These are phyloP conservation scores for Heliconius himera DNA, from an alignment of 1,140 invertebrate species.

Conservation along the genomic window DNA sequence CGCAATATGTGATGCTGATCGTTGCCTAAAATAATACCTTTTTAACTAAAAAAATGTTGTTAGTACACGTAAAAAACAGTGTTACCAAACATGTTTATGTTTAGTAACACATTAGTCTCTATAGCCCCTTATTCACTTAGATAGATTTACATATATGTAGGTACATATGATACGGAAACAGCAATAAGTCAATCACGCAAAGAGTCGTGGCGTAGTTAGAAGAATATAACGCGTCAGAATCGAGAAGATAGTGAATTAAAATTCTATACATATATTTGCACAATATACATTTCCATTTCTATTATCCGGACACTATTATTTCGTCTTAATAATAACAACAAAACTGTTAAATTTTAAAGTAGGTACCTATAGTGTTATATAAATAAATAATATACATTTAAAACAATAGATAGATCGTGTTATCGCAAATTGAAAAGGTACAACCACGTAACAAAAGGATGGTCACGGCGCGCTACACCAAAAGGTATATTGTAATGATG, in stretches of 20 bases:
- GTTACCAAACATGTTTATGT: too few species aligned
- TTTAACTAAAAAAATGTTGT: too few species aligned
- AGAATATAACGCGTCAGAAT: background rate
- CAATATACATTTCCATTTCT: too few species aligned
- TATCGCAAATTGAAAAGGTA: slow-evolving; percentile 15
- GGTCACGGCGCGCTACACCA: slow-evolving; percentile 8
- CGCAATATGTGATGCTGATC: too few species aligned
- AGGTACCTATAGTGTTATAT: background rate
- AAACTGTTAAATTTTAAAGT: background rate
- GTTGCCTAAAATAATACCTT: too few species aligned
- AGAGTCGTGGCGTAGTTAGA: background rate
- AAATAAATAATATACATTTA: slow-evolving; percentile 6
- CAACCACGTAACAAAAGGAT: slow-evolving; percentile 17
- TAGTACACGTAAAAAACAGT: too few species aligned
- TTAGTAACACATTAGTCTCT: too few species aligned
- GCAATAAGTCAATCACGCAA: background rate
- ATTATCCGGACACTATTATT: too few species aligned
- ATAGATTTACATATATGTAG: too few species aligned
- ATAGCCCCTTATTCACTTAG: too few species aligned
- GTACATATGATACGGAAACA: background rate
- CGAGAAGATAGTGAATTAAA: background rate
- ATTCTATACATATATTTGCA: background rate
- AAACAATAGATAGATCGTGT: slow-evolving; percentile 22
- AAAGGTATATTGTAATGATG: slow-evolving; percentile 21
- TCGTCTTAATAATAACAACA: too few species aligned